Percentiles rank a stretch among this genome's conserved stretches.
These are phyloP conservation scores for Toxostoma redivivum DNA, from an alignment of 2,113 vertebrate genomes.

Conservation along the genomic window DNA sequence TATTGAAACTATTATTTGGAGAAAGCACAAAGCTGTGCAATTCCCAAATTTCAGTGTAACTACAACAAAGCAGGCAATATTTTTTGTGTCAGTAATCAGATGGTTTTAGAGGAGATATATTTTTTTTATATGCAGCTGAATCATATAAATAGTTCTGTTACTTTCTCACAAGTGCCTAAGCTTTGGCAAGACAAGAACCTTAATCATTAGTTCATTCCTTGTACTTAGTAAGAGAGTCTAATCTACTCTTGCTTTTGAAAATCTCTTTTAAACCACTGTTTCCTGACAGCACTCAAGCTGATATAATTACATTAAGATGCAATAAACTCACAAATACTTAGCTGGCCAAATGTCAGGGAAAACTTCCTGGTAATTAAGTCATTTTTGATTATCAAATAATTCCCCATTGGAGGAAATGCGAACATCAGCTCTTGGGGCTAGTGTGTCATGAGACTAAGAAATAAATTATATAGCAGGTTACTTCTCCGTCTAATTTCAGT, in stretches of 20 bases:
- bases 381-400: neutral
- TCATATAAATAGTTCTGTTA: neutral
- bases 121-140: neutral
- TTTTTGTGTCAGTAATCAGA: neutral
- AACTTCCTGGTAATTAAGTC: neutral
- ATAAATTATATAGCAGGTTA: neutral
- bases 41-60: neutral
- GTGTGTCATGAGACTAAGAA: neutral
- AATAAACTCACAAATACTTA: neutral
- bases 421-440: neutral
- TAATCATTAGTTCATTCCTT: neutral
- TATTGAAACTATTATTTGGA: neutral
- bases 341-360: neutral
- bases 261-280: neutral
- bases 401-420: neutral
- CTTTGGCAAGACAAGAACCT: neutral
- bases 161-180: neutral
- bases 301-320: neutral
- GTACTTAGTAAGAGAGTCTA: neutral
- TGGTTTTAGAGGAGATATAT: neutral
- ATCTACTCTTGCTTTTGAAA: neutral
- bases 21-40: neutral
- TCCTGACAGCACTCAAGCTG: neutral
- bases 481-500: neutral
- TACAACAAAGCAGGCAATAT: neutral